Base-by-base conservation (phyloP, 1,140 invertebrate species). In the Drosophila miranda region DNA sequence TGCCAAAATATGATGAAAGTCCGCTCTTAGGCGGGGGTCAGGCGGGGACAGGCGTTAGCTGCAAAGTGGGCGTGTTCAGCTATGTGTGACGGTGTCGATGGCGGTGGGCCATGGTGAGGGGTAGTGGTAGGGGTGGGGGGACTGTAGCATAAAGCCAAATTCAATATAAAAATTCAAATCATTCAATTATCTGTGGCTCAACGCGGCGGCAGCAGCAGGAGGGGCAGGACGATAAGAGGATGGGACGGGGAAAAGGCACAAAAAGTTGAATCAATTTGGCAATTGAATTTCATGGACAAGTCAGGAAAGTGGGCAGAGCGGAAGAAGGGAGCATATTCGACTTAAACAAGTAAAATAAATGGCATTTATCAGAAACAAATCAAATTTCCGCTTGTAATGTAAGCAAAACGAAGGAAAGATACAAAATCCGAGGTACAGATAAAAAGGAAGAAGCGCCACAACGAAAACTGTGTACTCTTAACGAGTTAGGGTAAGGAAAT, bases 81-180 rank as follows among this genome's bases (percentile, higher is more conserved):
- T 56, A 69, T 69, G 66, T 69, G 34, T 38, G 14, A 19, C 30
- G 21, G 4, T 8, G 53, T 6, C 45, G 16, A 1, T 19, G 53
- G 11, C 45, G 16, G 19, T 19, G 19, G 19, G 19, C 19, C 1
- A 19, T 0, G 19, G 19, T 2, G 19, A 19, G 28, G 2, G 9
- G 16, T 3, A 28, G 16, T 6, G 19, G 13, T 13, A 30, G 14
- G 21, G 44, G 9, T 9, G 2, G 56, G 19, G 26, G n/a, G 2
- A 3, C 34, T 13, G 34, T 38, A 38, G 34, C 34, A 59, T 54
- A 75, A 69, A 75, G 38, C 55, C 73, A 88, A 82, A 88, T 82
- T 88, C 83, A 87, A 87, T 88, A 87, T 82, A 87, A 88, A 87
- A 87, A 87, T 87, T 87, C 82, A 87, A 87, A 87, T 87, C 82